Evolutionary conservation across 1,140 invertebrate genomes (phyloP), one percentile per base, ranked within the genome.

Genomic region (Procambarus clarkii): DNA sequence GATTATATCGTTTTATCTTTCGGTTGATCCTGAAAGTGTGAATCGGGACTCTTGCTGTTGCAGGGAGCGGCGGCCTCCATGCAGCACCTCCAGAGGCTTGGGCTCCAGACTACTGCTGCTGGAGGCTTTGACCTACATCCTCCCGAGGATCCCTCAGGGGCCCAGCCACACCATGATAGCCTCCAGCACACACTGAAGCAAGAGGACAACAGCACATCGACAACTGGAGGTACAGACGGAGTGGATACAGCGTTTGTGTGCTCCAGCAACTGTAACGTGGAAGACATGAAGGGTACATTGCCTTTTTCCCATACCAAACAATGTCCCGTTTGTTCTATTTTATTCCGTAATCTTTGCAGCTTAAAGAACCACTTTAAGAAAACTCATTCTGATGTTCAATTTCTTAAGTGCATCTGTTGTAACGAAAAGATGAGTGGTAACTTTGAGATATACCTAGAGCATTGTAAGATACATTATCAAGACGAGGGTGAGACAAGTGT

Each of bases 31-130:
- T 88, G 60, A 24, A 88, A 88, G 64, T 81, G 87, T 88, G 71
- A 84, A 84, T 60, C n/a, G 64, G 74, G 76, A 78, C 76, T 84
- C 82, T 91, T 85, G 82, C 48, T 91, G 71, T 91, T 91, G 58
- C 89, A 91, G 89, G 82, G 50, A 85, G 54, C 46, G 58, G 89
- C 82, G 58, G 89, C 82, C 50, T 46, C 69, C 89, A 54, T 46
- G 82, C 74, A 84, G 34, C 76, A 64, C 45, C n/a, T 74, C 18
- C 44, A 69, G 50, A 60, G 21, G 21, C 13, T 50, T 50, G 21
- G 15, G 64, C 45, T 24, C 69, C 69, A 50, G 45, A 21, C 64
- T 58, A 34, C 87, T 45, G 24, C 44, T 34, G 46, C 87, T 64
- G 21, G 60, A 64, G 18, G n/a, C n/a, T 21, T 69, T 69, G 64